These are phyloP conservation scores for Erpetoichthys calabaricus DNA, from an alignment of 2,797 vertebrate genomes.

Conservation along the genomic window DNA sequence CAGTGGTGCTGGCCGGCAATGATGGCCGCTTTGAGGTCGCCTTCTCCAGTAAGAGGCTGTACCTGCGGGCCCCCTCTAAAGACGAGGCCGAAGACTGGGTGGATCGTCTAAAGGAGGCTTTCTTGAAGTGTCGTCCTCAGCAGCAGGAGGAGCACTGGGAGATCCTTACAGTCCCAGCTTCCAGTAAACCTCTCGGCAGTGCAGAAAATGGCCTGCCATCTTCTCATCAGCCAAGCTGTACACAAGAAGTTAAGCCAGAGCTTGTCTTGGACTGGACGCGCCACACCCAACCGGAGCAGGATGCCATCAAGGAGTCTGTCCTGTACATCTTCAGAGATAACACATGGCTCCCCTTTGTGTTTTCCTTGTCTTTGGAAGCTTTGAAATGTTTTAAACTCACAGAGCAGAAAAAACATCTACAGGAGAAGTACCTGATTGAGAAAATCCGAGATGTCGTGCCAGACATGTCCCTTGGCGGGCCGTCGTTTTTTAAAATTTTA, in stretches of 20 bases:
- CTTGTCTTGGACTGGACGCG: slow-evolving; percentile 50
- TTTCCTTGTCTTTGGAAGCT: slow-evolving; percentile 74
- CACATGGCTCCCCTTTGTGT: slow-evolving; percentile 60
- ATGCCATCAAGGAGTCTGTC: slow-evolving; percentile 77
- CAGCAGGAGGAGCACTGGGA: slow-evolving; percentile 62
- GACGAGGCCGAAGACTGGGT: slow-evolving; percentile 93
- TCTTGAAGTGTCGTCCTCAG: slow-evolving; percentile 64
- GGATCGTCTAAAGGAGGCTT: slow-evolving; percentile 72
- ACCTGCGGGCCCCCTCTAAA: slow-evolving; percentile 60
- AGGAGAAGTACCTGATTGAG: slow-evolving; percentile 53
- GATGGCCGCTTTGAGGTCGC: slow-evolving; percentile 77
- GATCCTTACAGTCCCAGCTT: slow-evolving; percentile 34
- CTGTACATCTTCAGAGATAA: slow-evolving; percentile 58
- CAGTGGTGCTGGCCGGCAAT: slow-evolving; percentile 35
- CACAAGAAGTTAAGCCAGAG: not conserved
- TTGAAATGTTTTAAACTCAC: slow-evolving; percentile 64
- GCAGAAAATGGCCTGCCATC: slow-evolving; percentile 3
- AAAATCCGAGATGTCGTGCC: slow-evolving; percentile 81
- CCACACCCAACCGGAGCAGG: slow-evolving; percentile 47
- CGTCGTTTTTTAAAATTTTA: slow-evolving; percentile 74
- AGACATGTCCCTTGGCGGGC: slow-evolving; percentile 65
- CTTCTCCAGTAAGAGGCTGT: slow-evolving; percentile 64
- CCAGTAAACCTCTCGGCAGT: slow-evolving; percentile 1
- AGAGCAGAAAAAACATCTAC: slow-evolving; percentile 51
- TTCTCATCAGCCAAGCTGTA: slow-evolving; percentile 17